Evolutionary conservation across 1,140 invertebrate species (phyloP).

Genomic region (Mactra quadrangularis): DNA sequence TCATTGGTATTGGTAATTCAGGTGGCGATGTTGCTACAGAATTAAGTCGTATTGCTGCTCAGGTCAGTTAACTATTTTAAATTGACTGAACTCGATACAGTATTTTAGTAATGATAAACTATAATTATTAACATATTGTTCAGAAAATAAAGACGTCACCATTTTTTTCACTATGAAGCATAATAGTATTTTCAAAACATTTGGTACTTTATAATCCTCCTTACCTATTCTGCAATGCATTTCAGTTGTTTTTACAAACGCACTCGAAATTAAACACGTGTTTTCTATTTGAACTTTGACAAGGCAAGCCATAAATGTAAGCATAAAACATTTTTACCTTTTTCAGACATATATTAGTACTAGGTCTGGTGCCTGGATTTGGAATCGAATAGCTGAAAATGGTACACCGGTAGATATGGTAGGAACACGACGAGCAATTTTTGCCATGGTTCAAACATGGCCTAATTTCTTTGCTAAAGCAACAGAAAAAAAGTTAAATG

Average conservation of each 20-base stretch:
- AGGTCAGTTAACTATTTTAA: slow-evolving; percentile 71
- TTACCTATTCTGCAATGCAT: background rate
- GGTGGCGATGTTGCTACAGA: too few species aligned
- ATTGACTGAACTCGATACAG: background rate
- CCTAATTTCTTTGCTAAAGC: background rate
- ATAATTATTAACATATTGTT: background rate
- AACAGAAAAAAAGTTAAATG: slow-evolving; percentile 48
- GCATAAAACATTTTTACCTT: too few species aligned
- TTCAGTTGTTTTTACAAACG: background rate
- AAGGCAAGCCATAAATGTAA: background rate
- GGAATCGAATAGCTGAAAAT: slow-evolving; percentile 80
- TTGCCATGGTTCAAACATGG: background rate
- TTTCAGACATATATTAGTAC: slow-evolving; percentile 84
- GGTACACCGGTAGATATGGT: slow-evolving; percentile 74
- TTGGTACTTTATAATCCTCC: background rate
- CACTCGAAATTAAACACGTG: background rate
- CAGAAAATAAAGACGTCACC: background rate
- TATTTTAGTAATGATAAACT: background rate
- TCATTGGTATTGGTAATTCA: slow-evolving; percentile 85
- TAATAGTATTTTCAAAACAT: background rate
- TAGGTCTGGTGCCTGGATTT: slow-evolving; percentile 84
- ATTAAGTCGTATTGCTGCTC: slow-evolving; percentile 80
- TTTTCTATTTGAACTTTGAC: background rate
- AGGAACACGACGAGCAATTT: background rate
- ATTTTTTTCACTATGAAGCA: background rate